Evolutionary conservation across 2,113 vertebrate genomes (phyloP).

Genomic region (Triplophysa tibetana): DNA sequence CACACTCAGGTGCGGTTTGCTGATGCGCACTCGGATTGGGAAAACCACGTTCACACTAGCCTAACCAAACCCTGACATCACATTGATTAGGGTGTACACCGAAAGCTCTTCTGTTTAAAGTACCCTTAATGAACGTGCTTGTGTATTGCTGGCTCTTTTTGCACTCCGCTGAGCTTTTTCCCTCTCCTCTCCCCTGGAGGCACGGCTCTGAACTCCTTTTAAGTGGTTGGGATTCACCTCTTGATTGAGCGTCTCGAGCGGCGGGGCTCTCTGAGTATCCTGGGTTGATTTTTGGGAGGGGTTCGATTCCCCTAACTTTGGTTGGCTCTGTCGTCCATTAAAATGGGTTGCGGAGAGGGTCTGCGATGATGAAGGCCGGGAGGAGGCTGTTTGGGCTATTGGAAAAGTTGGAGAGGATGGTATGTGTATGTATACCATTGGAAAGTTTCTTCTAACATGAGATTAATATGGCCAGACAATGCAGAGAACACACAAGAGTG

Average conservation of each 20-base stretch:
- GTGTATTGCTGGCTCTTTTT: not conserved
- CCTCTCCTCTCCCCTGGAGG: constrained; percentile 40
- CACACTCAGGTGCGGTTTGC: too few species aligned
- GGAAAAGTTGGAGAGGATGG: constrained; percentile 15
- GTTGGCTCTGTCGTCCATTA: constrained; percentile 5
- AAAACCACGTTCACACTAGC: too few species aligned
- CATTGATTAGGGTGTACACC: too few species aligned
- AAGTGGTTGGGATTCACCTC: constrained; percentile 51
- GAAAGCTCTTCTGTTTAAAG: too few species aligned
- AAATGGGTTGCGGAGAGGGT: constrained; percentile 20
- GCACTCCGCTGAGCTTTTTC: constrained; percentile 43
- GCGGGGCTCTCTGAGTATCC: constrained; percentile 36
- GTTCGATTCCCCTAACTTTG: constrained; percentile 31
- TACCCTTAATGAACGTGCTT: not conserved
- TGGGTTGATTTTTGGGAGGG: constrained; percentile 36
- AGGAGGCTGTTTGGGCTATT: constrained; percentile 22
- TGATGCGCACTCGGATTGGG: too few species aligned
- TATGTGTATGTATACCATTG: not conserved
- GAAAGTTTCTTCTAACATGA: constrained; percentile 42
- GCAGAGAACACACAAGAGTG: not conserved
- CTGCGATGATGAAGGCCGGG: constrained; percentile 11
- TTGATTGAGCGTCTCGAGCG: constrained; percentile 50
- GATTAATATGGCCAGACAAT: constrained; percentile 25
- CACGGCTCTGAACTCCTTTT: constrained; percentile 42
- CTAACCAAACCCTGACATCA: too few species aligned